phyloP scores from a whole-genome alignment of 2,797 vertebrate genomes.

The Pristis pectinata region DNA sequence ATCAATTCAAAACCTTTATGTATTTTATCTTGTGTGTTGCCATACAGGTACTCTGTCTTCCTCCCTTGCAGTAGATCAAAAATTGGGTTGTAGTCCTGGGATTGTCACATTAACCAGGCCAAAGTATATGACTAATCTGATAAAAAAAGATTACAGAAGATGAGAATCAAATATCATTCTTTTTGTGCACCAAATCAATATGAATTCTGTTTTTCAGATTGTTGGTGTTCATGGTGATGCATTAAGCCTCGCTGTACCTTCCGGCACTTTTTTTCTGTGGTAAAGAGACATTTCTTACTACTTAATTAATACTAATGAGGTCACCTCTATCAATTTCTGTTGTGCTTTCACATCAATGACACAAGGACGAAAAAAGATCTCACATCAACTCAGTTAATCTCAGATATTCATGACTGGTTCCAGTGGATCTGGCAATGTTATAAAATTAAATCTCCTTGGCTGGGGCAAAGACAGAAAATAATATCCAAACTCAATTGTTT shows the following conservation, averaged over 20 bases:
- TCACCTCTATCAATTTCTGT: constrained; percentile 3
- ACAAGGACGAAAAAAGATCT: not conserved
- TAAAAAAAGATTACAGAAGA: not conserved
- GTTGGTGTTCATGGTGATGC: not conserved
- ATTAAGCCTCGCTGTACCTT: not conserved
- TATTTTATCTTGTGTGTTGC: not conserved
- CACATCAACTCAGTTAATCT: not conserved
- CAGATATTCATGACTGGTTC: not conserved
- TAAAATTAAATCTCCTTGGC: not conserved
- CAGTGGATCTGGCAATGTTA: not conserved
- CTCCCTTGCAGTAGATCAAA: not conserved
- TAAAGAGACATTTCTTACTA: not conserved
- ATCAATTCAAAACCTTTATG: too few species aligned
- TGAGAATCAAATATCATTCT: not conserved
- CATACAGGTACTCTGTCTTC: too few species aligned
- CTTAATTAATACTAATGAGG: constrained; percentile 22
- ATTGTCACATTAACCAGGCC: not conserved
- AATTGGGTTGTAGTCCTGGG: not conserved
- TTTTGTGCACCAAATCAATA: not conserved
- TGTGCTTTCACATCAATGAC: not conserved
- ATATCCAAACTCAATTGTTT: not conserved
- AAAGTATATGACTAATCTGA: not conserved
- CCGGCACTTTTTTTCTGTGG: not conserved
- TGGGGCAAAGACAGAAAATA: not conserved
- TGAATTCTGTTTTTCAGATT: not conserved